Conservation (phyloP, 2,113 vertebrate species). For the Colaptes auratus region DNA sequence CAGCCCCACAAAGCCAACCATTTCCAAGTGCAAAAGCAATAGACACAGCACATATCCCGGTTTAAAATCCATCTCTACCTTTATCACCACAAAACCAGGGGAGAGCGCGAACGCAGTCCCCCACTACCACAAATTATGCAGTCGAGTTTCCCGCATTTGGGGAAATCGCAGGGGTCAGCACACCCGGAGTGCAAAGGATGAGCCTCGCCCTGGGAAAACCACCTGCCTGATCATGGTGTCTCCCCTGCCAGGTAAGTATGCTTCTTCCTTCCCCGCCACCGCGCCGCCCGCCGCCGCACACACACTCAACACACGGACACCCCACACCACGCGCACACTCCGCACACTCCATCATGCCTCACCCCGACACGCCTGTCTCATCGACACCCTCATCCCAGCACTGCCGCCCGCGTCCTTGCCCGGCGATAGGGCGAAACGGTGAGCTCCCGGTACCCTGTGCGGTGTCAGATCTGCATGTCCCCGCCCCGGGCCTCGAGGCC, state of each 20-base stretch:
- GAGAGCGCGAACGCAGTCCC: background rate
- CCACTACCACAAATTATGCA: slow-evolving; percentile 52
- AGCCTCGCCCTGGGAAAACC: slow-evolving; percentile 25
- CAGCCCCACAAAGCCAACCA: too few species aligned
- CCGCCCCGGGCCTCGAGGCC: background rate
- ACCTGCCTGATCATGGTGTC: background rate
- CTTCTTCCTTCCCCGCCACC: too few species aligned
- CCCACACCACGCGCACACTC: too few species aligned
- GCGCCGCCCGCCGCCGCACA: background rate
- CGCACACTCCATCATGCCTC: too few species aligned
- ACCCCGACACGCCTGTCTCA: too few species aligned
- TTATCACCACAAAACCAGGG: background rate
- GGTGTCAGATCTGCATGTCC: background rate
- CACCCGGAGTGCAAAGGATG: background rate
- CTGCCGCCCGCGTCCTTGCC: too few species aligned
- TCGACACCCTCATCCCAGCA: too few species aligned
- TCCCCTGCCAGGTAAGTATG: background rate
- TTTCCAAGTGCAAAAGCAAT: too few species aligned
- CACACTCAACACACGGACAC: background rate
- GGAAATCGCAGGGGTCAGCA: slow-evolving; percentile 5
- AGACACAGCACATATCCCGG: too few species aligned
- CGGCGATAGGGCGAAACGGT: too few species aligned
- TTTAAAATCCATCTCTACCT: too few species aligned
- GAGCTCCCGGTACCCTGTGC: background rate
- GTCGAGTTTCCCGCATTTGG: slow-evolving; percentile 41